Evolutionary conservation across 2,888 invertebrate genomes (phyloP).

Genomic region (Unio pictorum): DNA sequence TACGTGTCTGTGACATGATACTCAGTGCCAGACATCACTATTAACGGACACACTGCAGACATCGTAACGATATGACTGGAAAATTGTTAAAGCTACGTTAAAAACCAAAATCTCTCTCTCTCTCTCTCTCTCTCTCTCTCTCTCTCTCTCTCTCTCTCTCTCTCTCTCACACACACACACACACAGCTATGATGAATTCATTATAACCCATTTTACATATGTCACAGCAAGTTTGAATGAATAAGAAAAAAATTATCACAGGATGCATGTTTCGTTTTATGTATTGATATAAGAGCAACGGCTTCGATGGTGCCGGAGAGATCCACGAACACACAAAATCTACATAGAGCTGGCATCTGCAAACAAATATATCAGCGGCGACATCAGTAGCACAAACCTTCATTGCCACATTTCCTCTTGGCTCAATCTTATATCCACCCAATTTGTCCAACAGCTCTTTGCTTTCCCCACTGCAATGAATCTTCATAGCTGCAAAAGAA

Average conservation of each 20-base stretch:
- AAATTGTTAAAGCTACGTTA: too few species aligned
- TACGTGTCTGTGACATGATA: too few species aligned
- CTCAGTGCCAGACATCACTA: too few species aligned
- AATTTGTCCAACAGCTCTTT: slow-evolving; percentile 67
- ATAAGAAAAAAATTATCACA: too few species aligned
- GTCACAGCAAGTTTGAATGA: too few species aligned
- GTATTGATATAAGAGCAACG: too few species aligned
- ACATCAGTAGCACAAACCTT: slow-evolving; percentile 61
- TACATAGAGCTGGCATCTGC: neutral
- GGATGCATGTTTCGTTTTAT: too few species aligned
- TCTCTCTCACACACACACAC: slow-evolving; percentile 1
- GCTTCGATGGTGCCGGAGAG: too few species aligned
- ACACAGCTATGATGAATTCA: too few species aligned
- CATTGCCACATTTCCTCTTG: slow-evolving; percentile 70
- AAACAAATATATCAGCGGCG: neutral
- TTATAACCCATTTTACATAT: too few species aligned
- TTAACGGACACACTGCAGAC: too few species aligned
- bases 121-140: slow-evolving; percentile 15
- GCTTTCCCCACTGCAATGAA: slow-evolving; percentile 68
- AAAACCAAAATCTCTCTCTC: neutral
- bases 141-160: slow-evolving; percentile 13
- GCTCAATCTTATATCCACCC: slow-evolving; percentile 69
- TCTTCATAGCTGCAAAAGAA: slow-evolving; percentile 62
- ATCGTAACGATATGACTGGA: too few species aligned
- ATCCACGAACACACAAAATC: neutral